Base-by-base conservation (phyloP, 2,797 vertebrate species). In the Xiphophorus birchmanni region DNA sequence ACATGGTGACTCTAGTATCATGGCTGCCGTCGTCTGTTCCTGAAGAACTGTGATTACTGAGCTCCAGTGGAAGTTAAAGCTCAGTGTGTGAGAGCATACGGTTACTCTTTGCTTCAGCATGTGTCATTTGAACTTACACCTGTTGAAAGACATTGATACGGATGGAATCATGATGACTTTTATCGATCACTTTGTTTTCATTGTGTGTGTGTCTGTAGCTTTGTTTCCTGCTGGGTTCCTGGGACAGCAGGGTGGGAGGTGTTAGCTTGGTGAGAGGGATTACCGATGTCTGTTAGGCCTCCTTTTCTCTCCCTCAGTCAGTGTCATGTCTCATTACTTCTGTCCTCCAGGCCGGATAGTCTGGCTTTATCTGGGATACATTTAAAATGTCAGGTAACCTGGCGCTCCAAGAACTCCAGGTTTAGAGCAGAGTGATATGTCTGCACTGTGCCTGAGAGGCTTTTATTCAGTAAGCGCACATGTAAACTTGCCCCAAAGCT, bases 291-390 rank as follows among this genome's bases (percentile, higher is more conserved):
- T 92, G 86, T 91, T 90, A 89, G 91, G 86, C 88, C 89, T 92
- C 89, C 86, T 92, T 90, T 91, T 92, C 91, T 90, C 82, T 87
- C 79, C 89, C 88, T 82, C 8, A 67, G 91, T 72, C 82, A 50
- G 91, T 91, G 93, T 95, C 93, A 91, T n/a, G 89, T 93, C 91
- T 94, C 90, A 94, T 95, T 95, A 95, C 92, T 94, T 86, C 88
- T 94, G 91, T 84, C 89, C 91, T 85, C 48, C 79, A 76, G 79
- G 80, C 50, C 11, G 67, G 86, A 88, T 88, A 44, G 90, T 88
- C 89, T 87, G 89, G 87, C 82, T 86, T 91, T 90, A 93, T 90
- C 74, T 40, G 92, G 69, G 94, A 92, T 92, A 84, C 85, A 54
- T 95, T 96, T 95, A 95, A 95, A 93, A 82, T 81, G 79, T 56